Evolutionary conservation across 2,888 invertebrate species (phyloP).

Genomic region (Schizotus pectinicornis): DNA sequence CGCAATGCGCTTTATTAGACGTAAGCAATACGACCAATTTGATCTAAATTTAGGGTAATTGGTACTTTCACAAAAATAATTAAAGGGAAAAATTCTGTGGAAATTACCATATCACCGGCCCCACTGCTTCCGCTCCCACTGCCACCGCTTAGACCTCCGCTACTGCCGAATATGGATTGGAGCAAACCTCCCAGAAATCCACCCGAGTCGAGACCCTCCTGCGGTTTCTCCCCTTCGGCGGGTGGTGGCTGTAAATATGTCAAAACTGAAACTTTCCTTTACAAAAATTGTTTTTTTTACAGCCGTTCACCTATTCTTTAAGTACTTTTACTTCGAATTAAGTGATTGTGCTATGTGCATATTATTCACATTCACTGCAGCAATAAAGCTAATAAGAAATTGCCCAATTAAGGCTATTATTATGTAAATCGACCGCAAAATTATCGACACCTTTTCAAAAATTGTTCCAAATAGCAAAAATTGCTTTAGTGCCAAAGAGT

Average conservation of each 20-base stretch:
- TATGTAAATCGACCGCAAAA: too few relatives aligned
- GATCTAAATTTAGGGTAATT: slow-evolving; percentile 10
- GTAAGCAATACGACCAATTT: slow-evolving; percentile 1
- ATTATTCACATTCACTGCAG: not conserved
- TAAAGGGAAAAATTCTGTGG: not conserved
- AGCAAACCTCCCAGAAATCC: slow-evolving; percentile 49
- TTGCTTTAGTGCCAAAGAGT: too few relatives aligned
- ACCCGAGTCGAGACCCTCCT: slow-evolving; percentile 45
- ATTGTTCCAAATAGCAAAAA: too few relatives aligned
- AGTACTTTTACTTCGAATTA: not conserved
- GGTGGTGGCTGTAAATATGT: slow-evolving; percentile 17
- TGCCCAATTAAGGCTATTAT: too few relatives aligned
- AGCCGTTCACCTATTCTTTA: too few relatives aligned
- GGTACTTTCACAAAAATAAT: not conserved
- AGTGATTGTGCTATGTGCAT: not conserved
- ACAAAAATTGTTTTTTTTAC: too few relatives aligned
- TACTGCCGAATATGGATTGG: slow-evolving; percentile 38
- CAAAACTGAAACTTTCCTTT: not conserved
- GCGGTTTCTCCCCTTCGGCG: slow-evolving; percentile 17
- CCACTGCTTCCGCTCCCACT: slow-evolving; percentile 21
- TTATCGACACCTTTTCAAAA: too few relatives aligned
- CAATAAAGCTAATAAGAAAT: too few relatives aligned
- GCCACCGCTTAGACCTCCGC: slow-evolving; percentile 13
- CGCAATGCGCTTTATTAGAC: slow-evolving; percentile 5
- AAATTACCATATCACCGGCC: not conserved